Percentiles rank a stretch among this genome's conserved stretches.
Conservation (phyloP, 2,888 invertebrate genomes). For the Phlogophora meticulosa region DNA sequence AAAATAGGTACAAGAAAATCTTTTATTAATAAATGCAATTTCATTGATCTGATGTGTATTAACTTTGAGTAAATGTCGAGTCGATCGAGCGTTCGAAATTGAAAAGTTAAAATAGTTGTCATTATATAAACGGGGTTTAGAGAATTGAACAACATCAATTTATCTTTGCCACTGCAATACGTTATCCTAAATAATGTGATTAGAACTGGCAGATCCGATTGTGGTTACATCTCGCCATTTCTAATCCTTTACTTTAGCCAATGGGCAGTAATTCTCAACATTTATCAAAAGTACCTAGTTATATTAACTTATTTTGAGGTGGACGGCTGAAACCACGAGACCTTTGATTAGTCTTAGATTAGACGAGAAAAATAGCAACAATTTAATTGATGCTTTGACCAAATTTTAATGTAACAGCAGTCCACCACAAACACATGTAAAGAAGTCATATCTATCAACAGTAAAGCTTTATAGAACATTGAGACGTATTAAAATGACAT, state of each 20-base stretch:
- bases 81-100: not conserved
- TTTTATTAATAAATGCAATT: constrained; percentile 79
- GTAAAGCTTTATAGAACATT: constrained; percentile 45
- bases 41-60: constrained; percentile 45
- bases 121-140: constrained; percentile 3
- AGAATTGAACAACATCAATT: constrained; percentile 31
- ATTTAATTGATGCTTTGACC: constrained; percentile 23
- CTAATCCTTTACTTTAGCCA: not conserved
- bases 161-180: constrained; percentile 3
- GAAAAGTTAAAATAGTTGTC: not conserved
- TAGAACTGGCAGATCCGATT: not conserved
- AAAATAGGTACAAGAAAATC: constrained; percentile 74
- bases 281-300: constrained; percentile 41
- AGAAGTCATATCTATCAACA: constrained; percentile 22
- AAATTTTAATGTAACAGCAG: constrained; percentile 22
- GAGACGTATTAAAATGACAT: constrained; percentile 36
- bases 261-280: constrained; percentile 31
- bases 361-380: constrained; percentile 22
- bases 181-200: not conserved
- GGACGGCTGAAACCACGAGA: constrained; percentile 9
- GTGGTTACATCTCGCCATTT: not conserved
- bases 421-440: constrained; percentile 22
- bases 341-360: constrained; percentile 13
- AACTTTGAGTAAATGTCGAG: constrained; percentile 43
- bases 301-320: constrained; percentile 25